phyloP scores from a whole-genome alignment of 2,113 vertebrate genomes.

The Eudyptes chrysolophus region DNA sequence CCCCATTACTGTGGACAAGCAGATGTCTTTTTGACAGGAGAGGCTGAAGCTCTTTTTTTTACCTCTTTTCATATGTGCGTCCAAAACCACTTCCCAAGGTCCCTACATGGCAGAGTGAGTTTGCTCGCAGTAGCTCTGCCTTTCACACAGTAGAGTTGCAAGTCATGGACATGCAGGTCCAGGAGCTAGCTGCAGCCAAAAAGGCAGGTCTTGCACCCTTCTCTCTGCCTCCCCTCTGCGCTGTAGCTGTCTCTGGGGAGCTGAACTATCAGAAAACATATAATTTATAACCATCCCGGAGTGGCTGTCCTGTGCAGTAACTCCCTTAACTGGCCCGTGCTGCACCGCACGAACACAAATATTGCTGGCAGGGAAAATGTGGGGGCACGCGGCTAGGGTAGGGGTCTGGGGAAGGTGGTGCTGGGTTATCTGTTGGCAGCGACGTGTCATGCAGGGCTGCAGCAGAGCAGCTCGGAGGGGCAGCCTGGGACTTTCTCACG shows the following conservation, averaged over 20 bases:
- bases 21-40: too few relatives aligned
- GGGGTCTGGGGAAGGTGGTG: too few relatives aligned
- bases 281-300: rapidly evolving
- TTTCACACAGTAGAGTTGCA: neutral
- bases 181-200: too few relatives aligned
- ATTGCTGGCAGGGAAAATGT: neutral
- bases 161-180: rapidly evolving
- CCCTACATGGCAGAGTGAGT: neutral
- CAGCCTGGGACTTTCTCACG: neutral
- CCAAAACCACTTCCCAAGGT: neutral
- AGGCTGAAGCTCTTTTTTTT: neutral
- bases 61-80: neutral
- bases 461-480: neutral
- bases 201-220: neutral
- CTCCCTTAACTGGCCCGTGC: rapidly evolving
- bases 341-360: rapidly evolving
- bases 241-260: neutral
- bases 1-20: neutral
- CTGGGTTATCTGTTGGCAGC: neutral
- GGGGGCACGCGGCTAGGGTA: rapidly evolving
- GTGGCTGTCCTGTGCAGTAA: rapidly evolving
- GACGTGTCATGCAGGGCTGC: rapidly evolving
- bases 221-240: too few relatives aligned
- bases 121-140: neutral
- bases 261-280: neutral